phyloP scores from a whole-genome alignment of 2,888 invertebrate species.

The Hybos culiciformis region DNA sequence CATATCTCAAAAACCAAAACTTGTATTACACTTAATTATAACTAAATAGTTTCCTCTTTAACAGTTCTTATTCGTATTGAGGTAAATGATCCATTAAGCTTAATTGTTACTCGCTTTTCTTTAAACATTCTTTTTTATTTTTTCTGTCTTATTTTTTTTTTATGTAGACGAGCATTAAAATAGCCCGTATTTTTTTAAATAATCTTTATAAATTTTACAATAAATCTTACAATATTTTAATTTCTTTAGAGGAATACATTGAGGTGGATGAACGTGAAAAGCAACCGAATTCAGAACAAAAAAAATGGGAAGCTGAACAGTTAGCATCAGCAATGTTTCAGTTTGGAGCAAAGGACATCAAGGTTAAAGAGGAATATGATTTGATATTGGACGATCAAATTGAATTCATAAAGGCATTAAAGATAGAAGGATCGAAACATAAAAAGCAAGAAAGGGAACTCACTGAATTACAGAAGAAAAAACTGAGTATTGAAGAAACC shows the following conservation, averaged over 20 bases:
- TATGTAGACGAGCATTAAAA: neutral
- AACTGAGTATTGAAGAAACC: slow-evolving; percentile 78
- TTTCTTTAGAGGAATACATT: slow-evolving; percentile 49
- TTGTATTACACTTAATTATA: too few relatives aligned
- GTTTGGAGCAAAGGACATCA: slow-evolving; percentile 84
- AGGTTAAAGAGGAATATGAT: slow-evolving; percentile 70
- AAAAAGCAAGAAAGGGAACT: slow-evolving; percentile 43
- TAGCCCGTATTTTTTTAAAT: neutral
- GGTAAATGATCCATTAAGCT: too few relatives aligned
- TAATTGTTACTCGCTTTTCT: too few relatives aligned
- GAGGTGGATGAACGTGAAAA: slow-evolving; percentile 80
- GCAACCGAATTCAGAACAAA: slow-evolving; percentile 69
- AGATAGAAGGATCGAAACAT: slow-evolving; percentile 55
- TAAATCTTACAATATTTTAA: neutral
- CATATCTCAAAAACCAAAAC: too few relatives aligned
- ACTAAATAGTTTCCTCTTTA: too few relatives aligned
- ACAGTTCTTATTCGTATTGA: too few relatives aligned
- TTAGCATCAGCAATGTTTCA: slow-evolving; percentile 82
- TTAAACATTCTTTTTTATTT: too few relatives aligned
- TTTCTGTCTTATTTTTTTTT: too few relatives aligned
- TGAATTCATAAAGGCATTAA: slow-evolving; percentile 86
- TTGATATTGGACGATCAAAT: slow-evolving; percentile 91
- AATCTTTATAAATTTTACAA: too few relatives aligned
- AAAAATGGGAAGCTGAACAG: slow-evolving; percentile 97
- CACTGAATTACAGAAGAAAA: slow-evolving; percentile 55